Conservation (phyloP, 1,140 invertebrate species). For the Orchestia grillus region DNA sequence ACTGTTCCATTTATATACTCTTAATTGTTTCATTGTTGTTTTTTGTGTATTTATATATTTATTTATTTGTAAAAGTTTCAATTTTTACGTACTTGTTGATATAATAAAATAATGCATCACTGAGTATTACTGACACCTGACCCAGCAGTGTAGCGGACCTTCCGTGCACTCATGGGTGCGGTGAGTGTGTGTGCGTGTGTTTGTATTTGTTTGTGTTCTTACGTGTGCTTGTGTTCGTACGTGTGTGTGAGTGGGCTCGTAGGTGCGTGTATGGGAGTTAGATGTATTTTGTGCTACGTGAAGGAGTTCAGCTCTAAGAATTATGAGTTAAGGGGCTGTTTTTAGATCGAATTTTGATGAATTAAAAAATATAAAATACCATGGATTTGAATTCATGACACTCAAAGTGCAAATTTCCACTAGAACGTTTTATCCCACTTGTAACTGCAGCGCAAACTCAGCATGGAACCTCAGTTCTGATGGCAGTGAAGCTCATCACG, state of each 20-base stretch:
- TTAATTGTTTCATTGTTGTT: too few species aligned
- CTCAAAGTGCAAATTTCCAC: too few species aligned
- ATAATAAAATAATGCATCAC: not conserved
- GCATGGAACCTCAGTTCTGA: too few species aligned
- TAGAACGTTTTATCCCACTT: too few species aligned
- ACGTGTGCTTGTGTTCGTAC: not conserved
- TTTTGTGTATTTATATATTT: not conserved
- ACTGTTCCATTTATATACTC: too few species aligned
- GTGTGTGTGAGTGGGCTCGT: not conserved
- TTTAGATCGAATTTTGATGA: too few species aligned
- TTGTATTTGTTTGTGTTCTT: not conserved
- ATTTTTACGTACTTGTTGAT: not conserved
- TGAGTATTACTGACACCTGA: not conserved
- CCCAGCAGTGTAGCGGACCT: not conserved
- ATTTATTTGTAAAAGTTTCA: not conserved
- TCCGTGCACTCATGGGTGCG: not conserved
- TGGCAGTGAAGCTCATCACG: too few species aligned
- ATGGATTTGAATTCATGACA: too few species aligned
- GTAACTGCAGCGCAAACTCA: too few species aligned
- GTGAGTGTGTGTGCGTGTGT: not conserved
- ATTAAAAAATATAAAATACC: too few species aligned
- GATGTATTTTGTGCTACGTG: not conserved
- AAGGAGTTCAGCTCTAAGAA: not conserved
- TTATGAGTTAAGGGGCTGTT: too few species aligned
- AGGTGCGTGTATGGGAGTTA: not conserved